phyloP scores from a whole-genome alignment of 1,140 invertebrate species.

The Leptestheria dahalacensis region DNA sequence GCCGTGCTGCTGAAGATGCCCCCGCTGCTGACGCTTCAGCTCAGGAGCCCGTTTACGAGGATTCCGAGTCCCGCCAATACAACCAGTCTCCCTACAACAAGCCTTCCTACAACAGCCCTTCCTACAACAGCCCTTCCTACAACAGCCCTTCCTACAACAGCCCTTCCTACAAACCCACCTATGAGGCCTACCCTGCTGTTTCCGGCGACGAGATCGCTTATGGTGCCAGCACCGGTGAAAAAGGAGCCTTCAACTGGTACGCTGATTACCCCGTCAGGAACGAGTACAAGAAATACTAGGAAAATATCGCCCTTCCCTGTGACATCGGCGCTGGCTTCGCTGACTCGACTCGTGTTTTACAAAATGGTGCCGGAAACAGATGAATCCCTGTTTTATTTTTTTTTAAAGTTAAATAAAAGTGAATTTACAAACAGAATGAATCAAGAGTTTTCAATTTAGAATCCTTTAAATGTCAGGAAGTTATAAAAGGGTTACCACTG shows the following conservation, averaged over 20 bases:
- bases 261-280: neutral
- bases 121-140: neutral
- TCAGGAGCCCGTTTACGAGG: neutral
- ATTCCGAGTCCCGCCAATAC: neutral
- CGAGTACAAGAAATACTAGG: neutral
- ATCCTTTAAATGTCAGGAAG: too few relatives aligned
- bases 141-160: neutral
- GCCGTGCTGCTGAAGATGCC: neutral
- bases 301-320: neutral
- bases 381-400: too few relatives aligned
- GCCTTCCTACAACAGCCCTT: neutral
- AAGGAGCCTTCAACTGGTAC: neutral
- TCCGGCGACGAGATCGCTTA: neutral
- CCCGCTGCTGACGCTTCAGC: neutral
- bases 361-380: too few relatives aligned
- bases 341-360: too few relatives aligned
- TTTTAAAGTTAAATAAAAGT: too few relatives aligned
- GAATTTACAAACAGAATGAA: too few relatives aligned
- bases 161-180: neutral
- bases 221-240: neutral
- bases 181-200: neutral
- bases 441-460: too few relatives aligned
- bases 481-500: too few relatives aligned
- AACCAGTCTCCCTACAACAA: neutral
- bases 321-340: neutral